Evolutionary conservation across 2,797 vertebrate species (phyloP).

Genomic region (Lutjanus campechanus): DNA sequence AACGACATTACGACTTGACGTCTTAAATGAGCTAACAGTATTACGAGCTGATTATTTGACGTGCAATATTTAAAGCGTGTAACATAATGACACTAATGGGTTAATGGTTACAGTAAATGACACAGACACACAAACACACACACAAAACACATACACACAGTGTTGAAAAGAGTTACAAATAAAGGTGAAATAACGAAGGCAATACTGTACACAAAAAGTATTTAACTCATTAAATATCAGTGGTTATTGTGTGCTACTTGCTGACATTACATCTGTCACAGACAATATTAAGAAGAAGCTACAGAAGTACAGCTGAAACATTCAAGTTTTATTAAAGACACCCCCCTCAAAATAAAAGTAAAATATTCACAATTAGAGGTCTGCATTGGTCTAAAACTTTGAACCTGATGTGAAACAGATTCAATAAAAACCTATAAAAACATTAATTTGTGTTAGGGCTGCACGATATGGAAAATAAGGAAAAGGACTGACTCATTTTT

Average conservation of each 20-base stretch:
- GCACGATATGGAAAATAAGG: too few species aligned
- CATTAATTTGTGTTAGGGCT: background rate
- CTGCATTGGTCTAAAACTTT: background rate
- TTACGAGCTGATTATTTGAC: constrained; percentile 39
- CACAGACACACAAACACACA: background rate
- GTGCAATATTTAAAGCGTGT: constrained; percentile 15
- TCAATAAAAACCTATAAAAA: background rate
- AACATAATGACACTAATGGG: constrained; percentile 21
- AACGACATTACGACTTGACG: constrained; percentile 38
- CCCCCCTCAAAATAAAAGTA: background rate
- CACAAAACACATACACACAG: background rate
- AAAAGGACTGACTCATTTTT: too few species aligned
- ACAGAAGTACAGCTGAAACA: too few species aligned
- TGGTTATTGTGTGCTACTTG: too few species aligned
- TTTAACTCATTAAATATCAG: background rate
- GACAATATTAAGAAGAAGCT: too few species aligned
- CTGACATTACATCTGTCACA: too few species aligned
- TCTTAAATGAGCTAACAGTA: constrained; percentile 41
- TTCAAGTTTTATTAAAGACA: too few species aligned
- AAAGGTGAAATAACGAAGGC: background rate
- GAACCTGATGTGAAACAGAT: background rate
- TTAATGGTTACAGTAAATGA: constrained; percentile 11
- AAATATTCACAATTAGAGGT: background rate
- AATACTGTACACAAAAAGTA: too few species aligned
- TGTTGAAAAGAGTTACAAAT: background rate